Evolutionary conservation across 1,140 invertebrate genomes (phyloP).

Genomic region (Heliconius congener): DNA sequence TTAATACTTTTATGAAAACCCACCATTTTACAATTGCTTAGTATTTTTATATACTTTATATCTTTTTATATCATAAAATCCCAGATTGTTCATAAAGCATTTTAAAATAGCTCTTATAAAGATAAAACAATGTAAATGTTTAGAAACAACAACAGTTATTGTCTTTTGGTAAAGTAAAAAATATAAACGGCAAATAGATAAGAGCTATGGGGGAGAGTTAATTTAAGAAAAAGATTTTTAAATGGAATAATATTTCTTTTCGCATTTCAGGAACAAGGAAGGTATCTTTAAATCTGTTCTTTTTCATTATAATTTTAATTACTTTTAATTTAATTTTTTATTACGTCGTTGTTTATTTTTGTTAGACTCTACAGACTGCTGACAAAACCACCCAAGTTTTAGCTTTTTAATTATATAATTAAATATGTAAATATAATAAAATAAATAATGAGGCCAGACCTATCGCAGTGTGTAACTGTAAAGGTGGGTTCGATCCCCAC

Average conservation of each 20-base stretch:
- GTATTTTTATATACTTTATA: not conserved
- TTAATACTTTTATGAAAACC: not conserved
- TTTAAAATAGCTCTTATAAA: not conserved
- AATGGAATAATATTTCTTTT: conserved; percentile 47
- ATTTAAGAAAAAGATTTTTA: conserved; percentile 46
- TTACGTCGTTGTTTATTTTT: not conserved
- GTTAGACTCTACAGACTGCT: too few relatives aligned
- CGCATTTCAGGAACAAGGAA: conserved; percentile 38
- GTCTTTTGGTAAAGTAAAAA: conserved; percentile 10
- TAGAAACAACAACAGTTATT: conserved; percentile 9
- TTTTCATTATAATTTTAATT: conserved; percentile 8
- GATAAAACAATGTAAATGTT: conserved; percentile 14
- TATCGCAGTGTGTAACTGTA: too few relatives aligned
- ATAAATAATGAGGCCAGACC: too few relatives aligned
- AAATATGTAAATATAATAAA: too few relatives aligned
- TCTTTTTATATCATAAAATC: conserved; percentile 1
- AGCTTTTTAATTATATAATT: too few relatives aligned
- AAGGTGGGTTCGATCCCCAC: too few relatives aligned
- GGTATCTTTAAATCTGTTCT: conserved; percentile 50
- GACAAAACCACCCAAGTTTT: too few relatives aligned
- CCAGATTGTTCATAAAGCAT: not conserved
- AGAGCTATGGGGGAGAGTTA: conserved; percentile 17
- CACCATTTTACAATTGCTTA: not conserved
- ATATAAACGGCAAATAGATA: conserved; percentile 21
- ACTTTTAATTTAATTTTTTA: not conserved